Conservation (phyloP, 2,113 vertebrate genomes). For the Melanotaenia duboulayi region DNA sequence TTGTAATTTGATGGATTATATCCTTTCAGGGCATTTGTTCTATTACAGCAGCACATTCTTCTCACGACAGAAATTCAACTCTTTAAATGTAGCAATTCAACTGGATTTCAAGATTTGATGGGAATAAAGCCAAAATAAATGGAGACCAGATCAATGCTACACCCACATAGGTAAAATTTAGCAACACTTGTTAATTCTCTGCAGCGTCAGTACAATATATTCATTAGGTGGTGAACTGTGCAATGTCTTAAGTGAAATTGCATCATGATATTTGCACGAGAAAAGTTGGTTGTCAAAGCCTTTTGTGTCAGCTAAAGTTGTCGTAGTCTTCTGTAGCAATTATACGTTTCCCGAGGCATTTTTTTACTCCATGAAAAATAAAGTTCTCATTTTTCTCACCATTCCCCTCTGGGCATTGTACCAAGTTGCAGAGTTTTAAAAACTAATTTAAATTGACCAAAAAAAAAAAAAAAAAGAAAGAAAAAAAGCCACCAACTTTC, state of each 20-base stretch:
- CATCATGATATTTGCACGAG: not conserved
- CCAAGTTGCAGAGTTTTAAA: not conserved
- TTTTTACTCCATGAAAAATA: not conserved
- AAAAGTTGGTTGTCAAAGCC: not conserved
- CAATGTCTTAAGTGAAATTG: not conserved
- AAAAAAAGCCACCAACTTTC: not conserved
- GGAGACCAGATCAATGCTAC: not conserved
- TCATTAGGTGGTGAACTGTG: not conserved
- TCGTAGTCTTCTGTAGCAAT: not conserved
- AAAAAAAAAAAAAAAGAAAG: not conserved
- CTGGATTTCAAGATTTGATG: not conserved
- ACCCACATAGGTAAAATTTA: not conserved
- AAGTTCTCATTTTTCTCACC: not conserved
- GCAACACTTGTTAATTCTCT: not conserved
- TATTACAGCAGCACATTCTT: not conserved
- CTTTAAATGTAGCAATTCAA: not conserved
- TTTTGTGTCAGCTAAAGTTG: not conserved
- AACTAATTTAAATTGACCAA: constrained; percentile 15
- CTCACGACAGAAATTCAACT: not conserved
- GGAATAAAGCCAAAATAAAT: not conserved
- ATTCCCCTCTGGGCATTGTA: not conserved
- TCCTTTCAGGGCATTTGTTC: not conserved
- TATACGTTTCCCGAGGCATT: not conserved
- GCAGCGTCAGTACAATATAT: not conserved
- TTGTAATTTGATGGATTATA: not conserved